Conservation (phyloP, 2,888 invertebrate genomes). For the Hipparchia semele region DNA sequence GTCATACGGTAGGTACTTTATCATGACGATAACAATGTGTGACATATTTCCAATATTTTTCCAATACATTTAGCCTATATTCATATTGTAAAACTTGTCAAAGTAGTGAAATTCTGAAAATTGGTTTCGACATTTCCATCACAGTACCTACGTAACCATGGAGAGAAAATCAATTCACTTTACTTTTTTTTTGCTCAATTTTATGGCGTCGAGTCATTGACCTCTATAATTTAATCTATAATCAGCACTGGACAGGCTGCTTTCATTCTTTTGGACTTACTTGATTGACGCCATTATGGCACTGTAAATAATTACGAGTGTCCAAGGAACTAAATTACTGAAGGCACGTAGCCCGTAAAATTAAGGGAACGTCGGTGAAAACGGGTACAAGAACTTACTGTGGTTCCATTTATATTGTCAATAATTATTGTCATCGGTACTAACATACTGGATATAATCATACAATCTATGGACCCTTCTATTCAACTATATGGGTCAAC, state of each 20-base stretch:
- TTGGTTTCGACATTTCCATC: neutral
- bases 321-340: no score
- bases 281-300: no score
- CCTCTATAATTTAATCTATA: no score
- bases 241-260: no score
- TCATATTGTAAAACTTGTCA: constrained; percentile 16
- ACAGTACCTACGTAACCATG: neutral
- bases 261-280: no score
- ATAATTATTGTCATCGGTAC: neutral
- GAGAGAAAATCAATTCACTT: neutral
- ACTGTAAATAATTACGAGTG: no score
- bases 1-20: constrained; percentile 3
- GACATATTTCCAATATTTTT: constrained; percentile 16
- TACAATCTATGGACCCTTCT: constrained; percentile 11
- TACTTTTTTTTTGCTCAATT: neutral
- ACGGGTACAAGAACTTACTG: neutral
- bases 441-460: neutral
- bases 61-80: constrained; percentile 1
- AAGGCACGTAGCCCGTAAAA: no score
- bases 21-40: constrained; percentile 9
- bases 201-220: neutral
- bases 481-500: constrained; percentile 40
- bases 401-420: neutral
- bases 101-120: constrained; percentile 8
- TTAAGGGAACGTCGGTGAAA: no score